Evolutionary conservation across 2,888 invertebrate species (phyloP).

Genomic region (Phlogophora meticulosa): DNA sequence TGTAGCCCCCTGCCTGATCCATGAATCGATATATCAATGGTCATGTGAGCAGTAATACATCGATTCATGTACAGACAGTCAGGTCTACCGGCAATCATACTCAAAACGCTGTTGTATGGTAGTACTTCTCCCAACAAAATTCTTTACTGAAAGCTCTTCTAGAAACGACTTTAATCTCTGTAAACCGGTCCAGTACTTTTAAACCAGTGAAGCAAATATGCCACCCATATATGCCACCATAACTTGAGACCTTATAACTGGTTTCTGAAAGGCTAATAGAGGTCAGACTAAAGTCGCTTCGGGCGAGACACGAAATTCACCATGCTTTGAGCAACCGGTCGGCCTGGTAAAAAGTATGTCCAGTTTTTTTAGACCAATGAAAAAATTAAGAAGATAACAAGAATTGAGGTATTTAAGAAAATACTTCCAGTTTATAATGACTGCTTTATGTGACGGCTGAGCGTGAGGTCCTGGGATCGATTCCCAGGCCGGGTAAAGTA

Average conservation of each 20-base stretch:
- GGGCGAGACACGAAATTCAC: constrained; percentile 39
- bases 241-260: constrained; percentile 14
- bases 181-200: neutral
- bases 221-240: constrained; percentile 8
- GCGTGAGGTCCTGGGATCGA: no score
- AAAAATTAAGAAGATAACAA: neutral
- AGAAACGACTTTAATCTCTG: neutral
- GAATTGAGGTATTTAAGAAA: constrained; percentile 22
- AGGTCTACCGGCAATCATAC: no score
- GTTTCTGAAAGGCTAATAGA: constrained; percentile 38
- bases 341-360: constrained; percentile 1
- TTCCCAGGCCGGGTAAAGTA: no score
- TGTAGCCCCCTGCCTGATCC: no score
- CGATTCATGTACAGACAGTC: no score
- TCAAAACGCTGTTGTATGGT: no score
- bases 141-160: no score
- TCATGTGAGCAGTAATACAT: no score
- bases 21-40: no score
- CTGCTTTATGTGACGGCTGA: no score
- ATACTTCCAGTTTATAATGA: neutral
- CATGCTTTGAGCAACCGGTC: constrained; percentile 26
- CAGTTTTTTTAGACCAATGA: neutral
- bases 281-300: constrained; percentile 25
- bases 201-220: neutral
- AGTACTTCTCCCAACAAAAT: no score